phyloP scores from a whole-genome alignment of 2,888 invertebrate genomes.

The Eulithis testata region DNA sequence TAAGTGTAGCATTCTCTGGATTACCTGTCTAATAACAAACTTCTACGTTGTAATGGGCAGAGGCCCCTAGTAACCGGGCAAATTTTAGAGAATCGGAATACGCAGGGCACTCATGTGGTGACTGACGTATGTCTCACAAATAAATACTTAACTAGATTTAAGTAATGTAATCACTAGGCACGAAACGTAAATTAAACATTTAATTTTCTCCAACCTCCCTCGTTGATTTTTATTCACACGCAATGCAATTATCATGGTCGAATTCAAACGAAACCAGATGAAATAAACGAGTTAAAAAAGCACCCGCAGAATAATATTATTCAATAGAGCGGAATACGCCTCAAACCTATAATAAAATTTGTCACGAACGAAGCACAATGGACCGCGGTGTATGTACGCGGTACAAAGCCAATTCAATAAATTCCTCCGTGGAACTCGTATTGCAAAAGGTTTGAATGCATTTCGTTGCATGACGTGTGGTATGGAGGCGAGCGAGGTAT shows the following conservation, averaged over 20 bases:
- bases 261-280: constrained; percentile 18
- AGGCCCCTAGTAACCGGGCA: no score
- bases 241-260: constrained; percentile 11
- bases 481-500: constrained; percentile 46
- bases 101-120: no score
- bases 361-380: constrained; percentile 67
- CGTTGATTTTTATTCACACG: constrained; percentile 12
- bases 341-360: constrained; percentile 60
- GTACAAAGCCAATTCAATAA: constrained; percentile 77
- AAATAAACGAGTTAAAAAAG: constrained; percentile 23
- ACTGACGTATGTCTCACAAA: no score
- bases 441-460: constrained; percentile 72
- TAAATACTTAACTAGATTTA: neutral
- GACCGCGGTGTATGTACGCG: constrained; percentile 56
- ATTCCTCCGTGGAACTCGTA: constrained; percentile 64
- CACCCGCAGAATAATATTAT: constrained; percentile 34
- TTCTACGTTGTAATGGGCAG: no score
- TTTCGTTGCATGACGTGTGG: constrained; percentile 64
- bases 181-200: constrained; percentile 3
- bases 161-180: constrained; percentile 1
- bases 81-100: no score
- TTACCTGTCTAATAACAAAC: no score
- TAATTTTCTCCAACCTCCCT: neutral
- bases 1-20: neutral
- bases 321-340: constrained; percentile 44